A percentile compares a stretch with the other conserved stretches of the same genome.
These are phyloP conservation scores for Amphiprion ocellaris DNA, from an alignment of 2,113 vertebrate species.

Conservation along the genomic window DNA sequence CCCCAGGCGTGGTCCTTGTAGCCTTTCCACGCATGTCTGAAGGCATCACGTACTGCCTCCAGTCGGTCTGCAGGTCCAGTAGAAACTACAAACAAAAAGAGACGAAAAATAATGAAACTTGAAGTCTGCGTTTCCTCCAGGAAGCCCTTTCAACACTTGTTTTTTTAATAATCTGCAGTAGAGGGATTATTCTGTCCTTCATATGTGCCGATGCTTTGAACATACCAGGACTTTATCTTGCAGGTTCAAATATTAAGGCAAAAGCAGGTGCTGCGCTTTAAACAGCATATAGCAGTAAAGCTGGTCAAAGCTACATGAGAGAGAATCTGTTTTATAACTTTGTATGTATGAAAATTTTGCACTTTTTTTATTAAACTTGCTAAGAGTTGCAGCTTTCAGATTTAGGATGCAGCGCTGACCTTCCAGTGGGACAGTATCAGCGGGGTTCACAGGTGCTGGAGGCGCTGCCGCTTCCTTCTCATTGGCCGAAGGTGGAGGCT, in stretches of 20 bases:
- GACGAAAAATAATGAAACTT: conserved; percentile 5
- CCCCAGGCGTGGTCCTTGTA: conserved; percentile 95
- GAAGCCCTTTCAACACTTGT: conserved; percentile 1
- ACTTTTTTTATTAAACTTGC: background rate
- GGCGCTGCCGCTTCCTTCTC: conserved; percentile 70
- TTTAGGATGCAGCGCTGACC: conserved; percentile 75
- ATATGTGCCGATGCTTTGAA: conserved; percentile 1
- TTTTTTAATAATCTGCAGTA: conserved; percentile 11
- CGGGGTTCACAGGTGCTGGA: conserved; percentile 37
- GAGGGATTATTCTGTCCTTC: conserved; percentile 1
- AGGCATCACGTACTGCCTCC: conserved; percentile 89
- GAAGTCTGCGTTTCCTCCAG: background rate
- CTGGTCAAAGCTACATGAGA: background rate
- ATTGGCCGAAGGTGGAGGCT: conserved; percentile 80
- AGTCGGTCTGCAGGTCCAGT: conserved; percentile 75
- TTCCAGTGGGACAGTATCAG: conserved; percentile 67
- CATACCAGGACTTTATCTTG: conserved; percentile 10
- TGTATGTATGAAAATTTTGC: conserved; percentile 2
- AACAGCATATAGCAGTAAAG: conserved; percentile 29
- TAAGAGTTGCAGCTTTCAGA: background rate
- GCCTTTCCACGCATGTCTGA: conserved; percentile 94
- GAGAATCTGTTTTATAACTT: conserved; percentile 20
- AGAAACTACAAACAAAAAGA: conserved; percentile 34
- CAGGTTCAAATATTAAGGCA: background rate
- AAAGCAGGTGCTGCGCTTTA: conserved; percentile 23